Evolutionary conservation across 2,113 vertebrate genomes (phyloP).

Genomic region (Isurus oxyrinchus): DNA sequence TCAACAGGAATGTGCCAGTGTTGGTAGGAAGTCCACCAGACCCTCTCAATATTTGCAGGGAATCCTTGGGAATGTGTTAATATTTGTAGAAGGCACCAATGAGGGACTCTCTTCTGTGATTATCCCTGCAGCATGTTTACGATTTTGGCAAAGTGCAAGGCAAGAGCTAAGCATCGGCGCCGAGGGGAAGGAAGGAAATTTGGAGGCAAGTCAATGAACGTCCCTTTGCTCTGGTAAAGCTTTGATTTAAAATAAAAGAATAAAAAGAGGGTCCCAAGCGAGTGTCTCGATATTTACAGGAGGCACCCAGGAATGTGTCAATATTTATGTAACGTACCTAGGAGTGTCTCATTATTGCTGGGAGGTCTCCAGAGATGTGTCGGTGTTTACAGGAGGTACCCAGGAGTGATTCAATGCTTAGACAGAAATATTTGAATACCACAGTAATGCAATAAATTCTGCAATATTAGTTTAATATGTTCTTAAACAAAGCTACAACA

Average conservation of each 20-base stretch:
- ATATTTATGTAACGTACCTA: not conserved
- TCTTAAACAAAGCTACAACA: not conserved
- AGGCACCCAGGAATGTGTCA: not conserved
- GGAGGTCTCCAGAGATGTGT: not conserved
- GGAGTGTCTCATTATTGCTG: not conserved
- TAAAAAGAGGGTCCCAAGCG: not conserved
- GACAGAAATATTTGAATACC: not conserved
- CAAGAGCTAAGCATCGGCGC: not conserved
- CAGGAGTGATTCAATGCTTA: not conserved
- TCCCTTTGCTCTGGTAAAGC: not conserved
- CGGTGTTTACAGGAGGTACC: not conserved
- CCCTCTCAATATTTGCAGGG: not conserved
- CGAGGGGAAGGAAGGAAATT: not conserved
- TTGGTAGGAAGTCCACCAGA: not conserved
- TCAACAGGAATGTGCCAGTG: not conserved
- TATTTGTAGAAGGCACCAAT: not conserved
- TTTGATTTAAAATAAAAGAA: too few species aligned
- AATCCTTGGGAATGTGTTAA: not conserved
- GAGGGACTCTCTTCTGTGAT: not conserved
- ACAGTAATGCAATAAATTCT: not conserved
- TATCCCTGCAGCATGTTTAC: not conserved
- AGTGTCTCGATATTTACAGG: not conserved
- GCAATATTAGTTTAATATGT: not conserved
- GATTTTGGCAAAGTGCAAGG: not conserved
- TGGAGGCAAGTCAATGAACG: not conserved